Evolutionary conservation across 2,113 vertebrate genomes (phyloP).

Genomic region (Paralichthys olivaceus): DNA sequence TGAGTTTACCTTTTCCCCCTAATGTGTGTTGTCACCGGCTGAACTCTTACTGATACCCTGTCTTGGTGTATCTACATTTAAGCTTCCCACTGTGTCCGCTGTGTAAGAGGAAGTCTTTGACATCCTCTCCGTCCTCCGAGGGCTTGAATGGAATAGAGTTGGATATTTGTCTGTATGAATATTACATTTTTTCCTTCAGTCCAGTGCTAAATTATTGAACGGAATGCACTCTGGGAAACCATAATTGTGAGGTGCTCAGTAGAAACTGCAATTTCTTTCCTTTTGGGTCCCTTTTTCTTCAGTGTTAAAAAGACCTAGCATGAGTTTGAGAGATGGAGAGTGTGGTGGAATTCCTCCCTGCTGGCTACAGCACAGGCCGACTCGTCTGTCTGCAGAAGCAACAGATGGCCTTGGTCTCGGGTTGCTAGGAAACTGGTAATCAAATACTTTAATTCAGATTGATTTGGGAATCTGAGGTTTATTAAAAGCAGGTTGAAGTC

Average conservation of each 20-base stretch:
- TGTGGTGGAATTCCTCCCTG: constrained; percentile 80
- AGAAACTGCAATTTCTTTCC: constrained; percentile 46
- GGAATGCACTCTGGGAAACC: constrained; percentile 75
- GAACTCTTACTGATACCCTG: constrained; percentile 37
- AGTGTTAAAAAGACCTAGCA: constrained; percentile 37
- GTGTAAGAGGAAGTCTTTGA: constrained; percentile 16
- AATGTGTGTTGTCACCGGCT: constrained; percentile 1
- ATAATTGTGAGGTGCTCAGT: constrained; percentile 48
- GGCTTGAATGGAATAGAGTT: constrained; percentile 52
- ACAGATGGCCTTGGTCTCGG: constrained; percentile 82
- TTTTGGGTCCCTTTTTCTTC: constrained; percentile 37
- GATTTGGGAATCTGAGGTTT: constrained; percentile 76
- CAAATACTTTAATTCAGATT: constrained; percentile 82
- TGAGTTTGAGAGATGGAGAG: constrained; percentile 50
- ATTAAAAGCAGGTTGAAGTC: constrained; percentile 73
- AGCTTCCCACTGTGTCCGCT: not conserved
- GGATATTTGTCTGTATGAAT: constrained; percentile 80
- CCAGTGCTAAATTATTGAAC: constrained; percentile 77
- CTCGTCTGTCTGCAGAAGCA: constrained; percentile 75
- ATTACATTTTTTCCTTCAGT: constrained; percentile 70
- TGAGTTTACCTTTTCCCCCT: constrained; percentile 6
- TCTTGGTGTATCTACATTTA: constrained; percentile 7
- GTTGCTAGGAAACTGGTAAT: constrained; percentile 86
- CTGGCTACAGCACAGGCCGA: constrained; percentile 61
- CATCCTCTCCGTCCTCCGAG: constrained; percentile 45